These are phyloP conservation scores for Drosophila phalerata DNA, from an alignment of 2,888 invertebrate genomes.

Conservation along the genomic window DNA sequence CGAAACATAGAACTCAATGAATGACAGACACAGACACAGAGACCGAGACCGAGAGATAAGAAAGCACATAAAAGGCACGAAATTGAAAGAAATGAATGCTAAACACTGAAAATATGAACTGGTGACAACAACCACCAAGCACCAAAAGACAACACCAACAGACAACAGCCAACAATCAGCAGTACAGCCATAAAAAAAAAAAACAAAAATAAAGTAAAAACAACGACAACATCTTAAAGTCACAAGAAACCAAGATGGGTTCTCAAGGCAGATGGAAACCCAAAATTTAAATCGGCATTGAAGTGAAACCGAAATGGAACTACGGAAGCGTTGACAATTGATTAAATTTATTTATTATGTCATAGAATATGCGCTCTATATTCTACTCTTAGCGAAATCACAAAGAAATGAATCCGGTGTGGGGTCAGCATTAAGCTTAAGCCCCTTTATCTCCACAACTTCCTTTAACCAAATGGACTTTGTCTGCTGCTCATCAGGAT, in stretches of 20 bases:
- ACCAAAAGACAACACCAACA: slow-evolving; percentile 1
- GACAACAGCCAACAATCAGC: slow-evolving; percentile 22
- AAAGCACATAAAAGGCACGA: slow-evolving; percentile 46
- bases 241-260: slow-evolving; percentile 50
- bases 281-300: slow-evolving; percentile 24
- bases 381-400: slow-evolving; percentile 46
- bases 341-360: slow-evolving; percentile 77
- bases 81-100: slow-evolving; percentile 57
- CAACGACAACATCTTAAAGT: slow-evolving; percentile 40
- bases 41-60: slow-evolving; percentile 45
- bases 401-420: slow-evolving; percentile 6
- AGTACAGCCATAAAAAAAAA: slow-evolving; percentile 23
- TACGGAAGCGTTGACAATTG: slow-evolving; percentile 63
- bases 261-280: slow-evolving; percentile 13
- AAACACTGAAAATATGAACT: slow-evolving; percentile 58
- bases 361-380: slow-evolving; percentile 47
- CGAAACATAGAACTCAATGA: background rate
- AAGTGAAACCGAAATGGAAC: slow-evolving; percentile 23
- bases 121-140: slow-evolving; percentile 5
- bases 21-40: slow-evolving; percentile 16
- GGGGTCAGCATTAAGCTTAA: slow-evolving; percentile 3
- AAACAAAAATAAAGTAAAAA: background rate
- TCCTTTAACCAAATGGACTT: slow-evolving; percentile 30
- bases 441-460: background rate
- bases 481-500: slow-evolving; percentile 37